Conservation (phyloP, 2,888 invertebrate genomes). For the Nebria brevicollis region DNA sequence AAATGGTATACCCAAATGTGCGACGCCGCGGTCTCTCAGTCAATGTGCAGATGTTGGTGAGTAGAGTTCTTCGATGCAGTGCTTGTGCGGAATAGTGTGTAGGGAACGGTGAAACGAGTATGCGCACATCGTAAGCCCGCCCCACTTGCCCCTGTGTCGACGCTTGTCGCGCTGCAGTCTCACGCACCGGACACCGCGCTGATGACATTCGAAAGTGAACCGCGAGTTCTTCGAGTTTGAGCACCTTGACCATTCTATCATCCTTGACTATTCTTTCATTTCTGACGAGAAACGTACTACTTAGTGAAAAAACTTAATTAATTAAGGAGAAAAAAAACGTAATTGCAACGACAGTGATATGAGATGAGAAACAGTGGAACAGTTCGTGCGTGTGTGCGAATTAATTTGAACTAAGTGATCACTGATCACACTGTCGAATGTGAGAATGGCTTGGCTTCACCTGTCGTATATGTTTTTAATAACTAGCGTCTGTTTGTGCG, state of each 20-base stretch:
- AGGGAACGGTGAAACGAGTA: conserved; percentile 17
- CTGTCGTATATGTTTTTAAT: conserved; percentile 24
- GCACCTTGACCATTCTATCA: neutral
- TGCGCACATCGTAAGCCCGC: conserved; percentile 1
- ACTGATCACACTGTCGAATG: conserved; percentile 2
- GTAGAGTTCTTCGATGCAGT: conserved; percentile 60
- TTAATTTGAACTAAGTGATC: conserved; percentile 7
- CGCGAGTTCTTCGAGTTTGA: neutral
- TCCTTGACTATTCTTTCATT: neutral
- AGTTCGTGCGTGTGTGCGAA: conserved; percentile 9
- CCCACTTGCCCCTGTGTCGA: conserved; percentile 13
- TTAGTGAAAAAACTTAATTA: neutral
- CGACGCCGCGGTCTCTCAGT: conserved; percentile 62
- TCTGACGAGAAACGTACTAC: neutral
- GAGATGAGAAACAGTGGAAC: neutral
- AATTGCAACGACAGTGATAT: neutral
- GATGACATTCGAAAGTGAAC: neutral
- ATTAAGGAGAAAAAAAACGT: neutral
- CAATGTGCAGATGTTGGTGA: conserved; percentile 60
- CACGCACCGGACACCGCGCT: conserved; percentile 13
- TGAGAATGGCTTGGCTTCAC: conserved; percentile 11
- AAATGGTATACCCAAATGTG: conserved; percentile 62
- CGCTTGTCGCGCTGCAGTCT: conserved; percentile 16
- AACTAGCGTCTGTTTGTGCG: conserved; percentile 46
- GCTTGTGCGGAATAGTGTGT: conserved; percentile 61